Conservation (phyloP, 1,140 invertebrate genomes). For the Parasteatoda tepidariorum region DNA sequence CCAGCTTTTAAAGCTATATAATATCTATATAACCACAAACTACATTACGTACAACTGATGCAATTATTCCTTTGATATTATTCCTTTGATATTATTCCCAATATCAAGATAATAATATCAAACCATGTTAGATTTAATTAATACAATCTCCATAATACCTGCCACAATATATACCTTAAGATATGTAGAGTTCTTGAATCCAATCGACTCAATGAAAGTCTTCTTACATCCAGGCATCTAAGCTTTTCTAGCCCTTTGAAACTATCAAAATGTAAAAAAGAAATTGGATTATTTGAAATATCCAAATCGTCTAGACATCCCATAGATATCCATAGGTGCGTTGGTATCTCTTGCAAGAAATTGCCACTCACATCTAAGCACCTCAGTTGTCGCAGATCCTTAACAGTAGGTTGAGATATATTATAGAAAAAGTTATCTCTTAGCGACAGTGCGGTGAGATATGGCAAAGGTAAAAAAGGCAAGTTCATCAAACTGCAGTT, state of each 20-base stretch:
- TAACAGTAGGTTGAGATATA: constrained; percentile 4
- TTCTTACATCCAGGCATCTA: constrained; percentile 1
- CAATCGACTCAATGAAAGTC: constrained; percentile 1
- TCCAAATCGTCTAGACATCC: not conserved
- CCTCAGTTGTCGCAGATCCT: not conserved
- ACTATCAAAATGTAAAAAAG: not conserved
- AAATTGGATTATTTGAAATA: constrained; percentile 73
- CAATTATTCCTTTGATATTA: too few species aligned
- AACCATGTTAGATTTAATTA: too few species aligned
- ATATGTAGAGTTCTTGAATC: constrained; percentile 35
- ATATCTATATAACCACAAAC: too few species aligned
- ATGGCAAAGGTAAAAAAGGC: not conserved
- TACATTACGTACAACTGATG: too few species aligned
- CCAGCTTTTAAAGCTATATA: too few species aligned
- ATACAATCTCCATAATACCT: too few species aligned
- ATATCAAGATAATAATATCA: too few species aligned
- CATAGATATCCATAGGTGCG: not conserved
- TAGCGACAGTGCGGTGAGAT: not conserved
- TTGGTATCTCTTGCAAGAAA: constrained; percentile 15
- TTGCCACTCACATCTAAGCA: constrained; percentile 10
- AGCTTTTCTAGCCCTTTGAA: constrained; percentile 6
- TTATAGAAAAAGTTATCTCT: constrained; percentile 33
- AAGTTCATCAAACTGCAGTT: constrained; percentile 35
- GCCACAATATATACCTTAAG: constrained; percentile 30
- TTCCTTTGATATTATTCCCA: too few species aligned